A percentile compares a stretch with the other conserved stretches of the same genome.
phyloP scores from a whole-genome alignment of 2,113 vertebrate genomes.

The Cheirogaleus medius region DNA sequence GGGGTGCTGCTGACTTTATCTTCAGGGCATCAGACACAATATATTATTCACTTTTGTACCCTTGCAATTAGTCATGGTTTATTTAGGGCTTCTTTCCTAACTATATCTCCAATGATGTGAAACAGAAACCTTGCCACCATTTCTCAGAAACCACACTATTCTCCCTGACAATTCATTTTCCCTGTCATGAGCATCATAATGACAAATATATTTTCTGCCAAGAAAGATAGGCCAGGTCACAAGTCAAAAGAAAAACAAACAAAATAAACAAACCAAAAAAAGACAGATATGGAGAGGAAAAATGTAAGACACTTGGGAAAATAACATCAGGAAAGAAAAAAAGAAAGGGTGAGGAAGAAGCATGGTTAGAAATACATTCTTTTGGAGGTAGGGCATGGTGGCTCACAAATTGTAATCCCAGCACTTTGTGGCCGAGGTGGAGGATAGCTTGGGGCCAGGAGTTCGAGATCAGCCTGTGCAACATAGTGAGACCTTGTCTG shows the following conservation, averaged over 20 bases:
- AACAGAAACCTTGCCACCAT: not conserved
- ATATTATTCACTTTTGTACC: not conserved
- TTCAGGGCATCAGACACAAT: not conserved
- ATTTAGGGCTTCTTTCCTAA: not conserved
- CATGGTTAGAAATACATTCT: not conserved
- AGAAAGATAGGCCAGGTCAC: not conserved
- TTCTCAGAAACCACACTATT: not conserved
- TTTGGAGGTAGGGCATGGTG: too few relatives aligned
- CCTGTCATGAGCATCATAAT: not conserved
- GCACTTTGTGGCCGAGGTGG: too few relatives aligned
- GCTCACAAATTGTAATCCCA: too few relatives aligned
- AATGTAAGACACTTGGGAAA: not conserved
- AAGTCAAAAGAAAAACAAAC: slow-evolving; percentile 11
- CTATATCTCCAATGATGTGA: not conserved
- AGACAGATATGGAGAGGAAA: not conserved
- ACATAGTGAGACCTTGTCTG: too few relatives aligned
- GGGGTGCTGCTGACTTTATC: not conserved
- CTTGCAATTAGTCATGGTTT: not conserved
- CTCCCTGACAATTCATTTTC: not conserved
- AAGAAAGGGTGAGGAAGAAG: not conserved
- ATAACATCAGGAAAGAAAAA: not conserved
- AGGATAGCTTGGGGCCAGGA: too few relatives aligned
- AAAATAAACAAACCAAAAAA: not conserved
- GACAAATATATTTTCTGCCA: not conserved
- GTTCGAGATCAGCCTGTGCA: too few relatives aligned